These are phyloP conservation scores for Hiodon tergisus DNA, from an alignment of 2,113 vertebrate genomes.

Conservation along the genomic window DNA sequence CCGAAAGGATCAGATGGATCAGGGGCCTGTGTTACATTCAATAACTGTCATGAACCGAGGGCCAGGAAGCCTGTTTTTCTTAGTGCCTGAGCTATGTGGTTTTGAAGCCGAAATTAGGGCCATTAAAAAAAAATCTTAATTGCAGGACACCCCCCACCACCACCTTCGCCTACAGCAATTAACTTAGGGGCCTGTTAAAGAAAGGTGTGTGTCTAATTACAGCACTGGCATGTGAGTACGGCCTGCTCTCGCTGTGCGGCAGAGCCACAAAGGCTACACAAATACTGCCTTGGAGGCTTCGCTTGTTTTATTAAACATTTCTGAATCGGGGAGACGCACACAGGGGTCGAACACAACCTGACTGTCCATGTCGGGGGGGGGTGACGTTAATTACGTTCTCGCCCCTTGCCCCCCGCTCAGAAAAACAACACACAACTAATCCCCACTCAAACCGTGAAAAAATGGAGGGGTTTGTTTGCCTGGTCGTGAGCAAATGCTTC, in stretches of 20 bases:
- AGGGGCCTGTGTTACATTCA: slow-evolving; percentile 2
- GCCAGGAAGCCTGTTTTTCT: slow-evolving; percentile 16
- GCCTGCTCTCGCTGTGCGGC: slow-evolving; percentile 45
- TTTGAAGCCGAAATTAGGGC: slow-evolving; percentile 8
- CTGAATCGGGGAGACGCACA: slow-evolving; percentile 47
- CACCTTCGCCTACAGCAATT: not conserved
- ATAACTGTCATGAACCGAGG: slow-evolving; percentile 11
- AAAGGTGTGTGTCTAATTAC: slow-evolving; percentile 42
- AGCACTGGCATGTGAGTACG: slow-evolving; percentile 31
- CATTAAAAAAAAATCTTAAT: slow-evolving; percentile 18
- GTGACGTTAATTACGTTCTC: slow-evolving; percentile 63
- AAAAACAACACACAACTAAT: slow-evolving; percentile 60
- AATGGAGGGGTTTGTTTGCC: slow-evolving; percentile 54
- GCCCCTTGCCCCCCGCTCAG: slow-evolving; percentile 35
- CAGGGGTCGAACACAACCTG: slow-evolving; percentile 41
- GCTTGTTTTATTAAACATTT: slow-evolving; percentile 58
- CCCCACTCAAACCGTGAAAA: slow-evolving; percentile 48
- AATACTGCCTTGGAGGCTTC: slow-evolving; percentile 55
- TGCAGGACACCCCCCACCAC: not conserved
- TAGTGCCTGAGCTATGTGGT: slow-evolving; percentile 7
- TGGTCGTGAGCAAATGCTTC: slow-evolving; percentile 57
- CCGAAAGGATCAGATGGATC: not conserved
- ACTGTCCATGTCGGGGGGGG: slow-evolving; percentile 50
- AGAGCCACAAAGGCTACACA: slow-evolving; percentile 61
- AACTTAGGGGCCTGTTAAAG: slow-evolving; percentile 27